These are phyloP conservation scores for Lithobates sylvaticus DNA, from an alignment of 2,797 vertebrate species.

Conservation along the genomic window DNA sequence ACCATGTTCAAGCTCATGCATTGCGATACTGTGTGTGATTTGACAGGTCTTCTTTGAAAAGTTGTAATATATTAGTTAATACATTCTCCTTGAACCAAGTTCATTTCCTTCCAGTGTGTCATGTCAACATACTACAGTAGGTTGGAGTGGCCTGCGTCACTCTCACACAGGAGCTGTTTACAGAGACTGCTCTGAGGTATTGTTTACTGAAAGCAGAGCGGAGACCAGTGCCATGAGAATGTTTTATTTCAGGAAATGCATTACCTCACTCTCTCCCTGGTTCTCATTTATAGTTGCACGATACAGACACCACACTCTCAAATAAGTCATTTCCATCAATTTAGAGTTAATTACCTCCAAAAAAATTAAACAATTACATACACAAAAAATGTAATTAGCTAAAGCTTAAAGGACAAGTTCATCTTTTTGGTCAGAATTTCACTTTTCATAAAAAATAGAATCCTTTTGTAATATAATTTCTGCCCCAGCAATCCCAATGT, in stretches of 20 bases:
- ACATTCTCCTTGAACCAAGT: slow-evolving; percentile 1
- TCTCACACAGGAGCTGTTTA: background rate
- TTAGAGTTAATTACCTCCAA: slow-evolving; percentile 56
- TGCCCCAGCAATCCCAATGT: too few relatives aligned
- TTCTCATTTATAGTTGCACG: slow-evolving; percentile 47
- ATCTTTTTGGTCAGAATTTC: too few relatives aligned
- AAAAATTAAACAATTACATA: slow-evolving; percentile 46
- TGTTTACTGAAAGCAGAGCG: slow-evolving; percentile 64
- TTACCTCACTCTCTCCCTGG: slow-evolving; percentile 54
- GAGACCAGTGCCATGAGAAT: slow-evolving; percentile 53
- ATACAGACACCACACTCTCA: slow-evolving; percentile 60
- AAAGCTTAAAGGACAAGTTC: background rate
- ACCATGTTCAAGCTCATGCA: too few relatives aligned
- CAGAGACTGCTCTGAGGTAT: slow-evolving; percentile 38
- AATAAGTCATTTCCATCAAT: slow-evolving; percentile 61
- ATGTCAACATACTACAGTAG: slow-evolving; percentile 9
- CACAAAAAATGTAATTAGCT: slow-evolving; percentile 6
- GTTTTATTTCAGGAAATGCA: slow-evolving; percentile 60
- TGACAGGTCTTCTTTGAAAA: background rate
- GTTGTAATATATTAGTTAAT: background rate
- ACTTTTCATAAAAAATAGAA: too few relatives aligned
- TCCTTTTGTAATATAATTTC: too few relatives aligned
- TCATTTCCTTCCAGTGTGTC: background rate
- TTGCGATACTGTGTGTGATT: too few relatives aligned
- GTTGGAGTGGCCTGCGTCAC: background rate